Percentiles rank a stretch among this genome's conserved stretches.
Evolutionary conservation across 2,797 vertebrate genomes (phyloP).

Genomic region (Numenius phaeopus): DNA sequence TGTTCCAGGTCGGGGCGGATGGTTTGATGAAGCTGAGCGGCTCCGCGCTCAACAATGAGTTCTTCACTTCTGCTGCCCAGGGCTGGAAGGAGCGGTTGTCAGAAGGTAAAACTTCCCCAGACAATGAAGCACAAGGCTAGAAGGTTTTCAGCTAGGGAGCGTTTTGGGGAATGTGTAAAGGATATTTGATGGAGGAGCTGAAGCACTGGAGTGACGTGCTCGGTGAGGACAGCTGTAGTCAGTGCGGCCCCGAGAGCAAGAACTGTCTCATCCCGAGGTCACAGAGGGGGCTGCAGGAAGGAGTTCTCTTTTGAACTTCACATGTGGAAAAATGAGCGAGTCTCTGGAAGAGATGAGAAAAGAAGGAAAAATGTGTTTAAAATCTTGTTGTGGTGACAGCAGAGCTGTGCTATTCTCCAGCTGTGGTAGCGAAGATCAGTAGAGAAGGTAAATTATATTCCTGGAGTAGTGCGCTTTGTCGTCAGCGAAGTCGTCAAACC

Average conservation of each 20-base stretch:
- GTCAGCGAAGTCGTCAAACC: neutral
- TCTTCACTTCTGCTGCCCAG: constrained; percentile 97
- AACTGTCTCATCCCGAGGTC: rapidly evolving
- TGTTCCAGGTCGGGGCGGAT: constrained; percentile 88
- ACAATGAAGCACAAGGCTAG: rapidly evolving
- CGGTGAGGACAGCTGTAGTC: neutral
- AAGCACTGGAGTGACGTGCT: neutral
- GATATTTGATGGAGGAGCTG: rapidly evolving
- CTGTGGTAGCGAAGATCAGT: neutral
- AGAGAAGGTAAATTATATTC: neutral
- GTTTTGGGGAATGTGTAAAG: neutral
- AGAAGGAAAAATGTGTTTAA: neutral
- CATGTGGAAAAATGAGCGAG: neutral
- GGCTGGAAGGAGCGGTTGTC: constrained; percentile 96
- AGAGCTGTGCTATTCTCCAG: neutral
- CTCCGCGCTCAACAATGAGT: constrained; percentile 97
- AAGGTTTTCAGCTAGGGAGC: rapidly evolving
- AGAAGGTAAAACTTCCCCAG: constrained; percentile 84
- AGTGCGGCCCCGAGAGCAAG: rapidly evolving
- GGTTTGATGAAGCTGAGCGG: constrained; percentile 92
- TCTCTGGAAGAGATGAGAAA: neutral
- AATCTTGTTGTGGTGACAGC: neutral
- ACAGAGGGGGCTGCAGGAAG: neutral
- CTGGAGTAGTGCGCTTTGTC: neutral
- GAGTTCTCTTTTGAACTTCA: neutral